Percentiles rank a stretch among this genome's conserved stretches.
These are phyloP conservation scores for Uria lomvia DNA, from an alignment of 2,113 vertebrate genomes.

Conservation along the genomic window DNA sequence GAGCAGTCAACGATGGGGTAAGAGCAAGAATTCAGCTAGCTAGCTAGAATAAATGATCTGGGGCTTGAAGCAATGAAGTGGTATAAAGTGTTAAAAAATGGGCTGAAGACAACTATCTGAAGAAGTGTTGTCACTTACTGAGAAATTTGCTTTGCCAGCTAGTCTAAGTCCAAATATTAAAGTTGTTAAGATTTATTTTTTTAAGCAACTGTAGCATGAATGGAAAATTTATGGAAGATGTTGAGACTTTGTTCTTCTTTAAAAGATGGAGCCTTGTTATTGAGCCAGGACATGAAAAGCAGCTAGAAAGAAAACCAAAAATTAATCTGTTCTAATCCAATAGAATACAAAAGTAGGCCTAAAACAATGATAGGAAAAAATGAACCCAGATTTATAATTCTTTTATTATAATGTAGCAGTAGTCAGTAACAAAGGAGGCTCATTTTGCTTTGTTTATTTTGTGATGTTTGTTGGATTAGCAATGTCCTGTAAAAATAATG, in stretches of 20 bases:
- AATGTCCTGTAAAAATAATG: neutral
- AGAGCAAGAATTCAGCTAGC: neutral
- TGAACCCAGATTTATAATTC: neutral
- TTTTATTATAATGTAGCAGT: neutral
- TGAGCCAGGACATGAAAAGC: conserved; percentile 4
- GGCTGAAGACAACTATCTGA: conserved; percentile 33
- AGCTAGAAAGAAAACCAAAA: conserved; percentile 14
- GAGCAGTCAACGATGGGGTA: neutral
- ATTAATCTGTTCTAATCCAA: conserved; percentile 19
- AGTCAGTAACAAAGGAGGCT: conserved; percentile 24
- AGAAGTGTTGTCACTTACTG: conserved; percentile 50
- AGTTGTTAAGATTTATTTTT: neutral
- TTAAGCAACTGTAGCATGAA: conserved; percentile 1
- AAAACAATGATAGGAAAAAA: neutral
- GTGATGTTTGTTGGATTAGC: neutral
- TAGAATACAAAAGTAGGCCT: conserved; percentile 5
- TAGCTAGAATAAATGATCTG: neutral
- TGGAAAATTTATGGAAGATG: conserved; percentile 3
- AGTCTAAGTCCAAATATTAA: conserved; percentile 44
- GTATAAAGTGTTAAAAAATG: conserved; percentile 49
- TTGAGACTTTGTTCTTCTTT: conserved; percentile 1
- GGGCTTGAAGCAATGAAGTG: conserved; percentile 15
- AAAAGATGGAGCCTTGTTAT: neutral
- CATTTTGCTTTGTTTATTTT: neutral
- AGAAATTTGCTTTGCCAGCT: conserved; percentile 35